Conservation (phyloP, 2,888 invertebrate genomes). For the Orthonevra nobilis region DNA sequence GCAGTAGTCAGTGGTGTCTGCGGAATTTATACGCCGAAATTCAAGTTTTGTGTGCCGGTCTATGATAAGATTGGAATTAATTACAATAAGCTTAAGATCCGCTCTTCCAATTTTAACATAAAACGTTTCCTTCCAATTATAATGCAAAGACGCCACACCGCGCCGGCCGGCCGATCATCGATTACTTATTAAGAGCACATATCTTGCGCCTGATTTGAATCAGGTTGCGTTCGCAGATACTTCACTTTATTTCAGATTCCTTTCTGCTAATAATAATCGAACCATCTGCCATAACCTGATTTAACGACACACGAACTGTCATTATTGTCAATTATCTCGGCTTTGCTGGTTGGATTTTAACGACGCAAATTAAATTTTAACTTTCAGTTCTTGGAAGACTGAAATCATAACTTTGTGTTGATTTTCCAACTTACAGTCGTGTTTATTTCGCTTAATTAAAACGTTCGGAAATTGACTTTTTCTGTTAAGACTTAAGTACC, state of each 20-base stretch:
- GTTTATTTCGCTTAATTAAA: background rate
- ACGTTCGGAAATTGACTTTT: background rate
- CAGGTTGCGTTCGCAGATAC: background rate
- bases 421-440: background rate
- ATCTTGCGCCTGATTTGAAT: background rate
- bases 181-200: background rate
- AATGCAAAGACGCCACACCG: too few species aligned
- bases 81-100: too few species aligned
- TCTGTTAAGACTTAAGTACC: too few species aligned
- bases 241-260: background rate
- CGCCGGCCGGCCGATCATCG: too few species aligned
- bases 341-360: background rate
- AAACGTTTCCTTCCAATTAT: too few species aligned
- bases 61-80: too few species aligned
- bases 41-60: too few species aligned
- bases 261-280: background rate
- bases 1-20: too few species aligned
- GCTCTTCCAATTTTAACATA: too few species aligned
- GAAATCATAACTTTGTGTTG: background rate
- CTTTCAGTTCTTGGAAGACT: background rate
- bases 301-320: background rate
- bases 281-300: constrained; percentile 1
- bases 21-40: too few species aligned
- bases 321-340: constrained; percentile 22
- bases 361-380: background rate